Conservation (phyloP, 1,140 invertebrate genomes). For the Antheraea pernyi region DNA sequence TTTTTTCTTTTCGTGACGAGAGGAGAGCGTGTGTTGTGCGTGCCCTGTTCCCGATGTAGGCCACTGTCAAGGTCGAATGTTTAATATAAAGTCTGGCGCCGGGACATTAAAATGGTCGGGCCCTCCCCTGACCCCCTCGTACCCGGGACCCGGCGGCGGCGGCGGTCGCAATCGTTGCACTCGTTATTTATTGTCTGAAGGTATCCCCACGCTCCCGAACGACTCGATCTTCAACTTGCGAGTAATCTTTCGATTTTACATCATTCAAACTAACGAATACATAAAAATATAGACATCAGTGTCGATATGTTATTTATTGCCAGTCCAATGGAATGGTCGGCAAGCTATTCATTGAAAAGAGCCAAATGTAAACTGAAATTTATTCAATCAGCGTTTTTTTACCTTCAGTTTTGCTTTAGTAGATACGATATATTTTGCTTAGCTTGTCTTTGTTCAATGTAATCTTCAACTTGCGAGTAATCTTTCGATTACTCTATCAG, state of each 20-base stretch:
- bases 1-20: conserved; percentile 69
- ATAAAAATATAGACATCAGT: background rate
- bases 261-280: background rate
- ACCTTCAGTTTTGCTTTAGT: too few species aligned
- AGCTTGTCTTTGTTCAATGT: too few species aligned
- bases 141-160: conserved; percentile 27
- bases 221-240: background rate
- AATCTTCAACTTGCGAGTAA: too few species aligned
- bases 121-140: conserved; percentile 53
- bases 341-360: too few species aligned
- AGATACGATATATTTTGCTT: too few species aligned
- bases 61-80: conserved; percentile 77
- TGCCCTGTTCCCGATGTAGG: conserved; percentile 74
- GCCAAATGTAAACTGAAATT: too few species aligned
- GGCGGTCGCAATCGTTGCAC: conserved; percentile 76
- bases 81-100: conserved; percentile 79
- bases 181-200: conserved; percentile 77
- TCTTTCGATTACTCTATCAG: too few species aligned
- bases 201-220: conserved; percentile 44
- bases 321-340: too few species aligned
- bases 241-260: background rate
- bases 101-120: conserved; percentile 77
- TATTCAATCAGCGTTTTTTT: too few species aligned
- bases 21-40: conserved; percentile 68
- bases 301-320: background rate